Base-by-base conservation (phyloP, 2,888 invertebrate genomes). In the Drosophila algonquin region DNA sequence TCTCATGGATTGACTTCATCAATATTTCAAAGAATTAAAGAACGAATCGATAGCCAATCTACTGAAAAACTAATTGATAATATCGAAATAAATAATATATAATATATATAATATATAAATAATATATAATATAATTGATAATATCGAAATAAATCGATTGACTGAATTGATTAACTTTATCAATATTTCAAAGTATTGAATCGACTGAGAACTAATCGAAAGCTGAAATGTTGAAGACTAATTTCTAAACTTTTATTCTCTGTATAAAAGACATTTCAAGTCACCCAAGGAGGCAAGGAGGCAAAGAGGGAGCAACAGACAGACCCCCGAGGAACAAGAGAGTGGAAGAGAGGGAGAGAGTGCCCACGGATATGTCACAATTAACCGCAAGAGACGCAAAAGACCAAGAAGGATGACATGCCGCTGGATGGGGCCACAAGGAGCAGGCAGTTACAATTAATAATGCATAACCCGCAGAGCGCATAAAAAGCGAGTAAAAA, bases 381-480 rank as follows among this genome's bases (percentile, higher is more conserved):
- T 40, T 40, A 40, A 40, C 40, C 40, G 40, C 40, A 40, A 40
- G 40, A 40, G 14, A 35, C 14, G 35, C 35, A 14, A 32, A 10
- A 32, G 10, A 32, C 9, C 32, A 32, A 40, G 14, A 40, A 40
- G 14, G 6, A 6, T 40, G 40, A 40, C 40, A 14, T 14, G 14
- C 6, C 40, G 5, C 14, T 6, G 30, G 55, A 80, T 75, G 79
- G 79, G 79, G 73, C 76, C 40, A 40, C 40, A 40, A 40, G 40
- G 40, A 40, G 40, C 40, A 14, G 40, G 40, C 40, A 40, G 40
- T 14, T 69, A 69, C 77, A 87, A 80, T 85, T 87, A 87, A 82
- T 77, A 85, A 85, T 87, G 77, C 80, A 84, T 80, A 80, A 55
- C 48, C 16, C 9, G 44, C 46, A 60, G 48, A 65, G 40, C 40